These are phyloP conservation scores for Ictidomys tridecemlineatus DNA, from an alignment of 2,113 vertebrate genomes.

Conservation along the genomic window DNA sequence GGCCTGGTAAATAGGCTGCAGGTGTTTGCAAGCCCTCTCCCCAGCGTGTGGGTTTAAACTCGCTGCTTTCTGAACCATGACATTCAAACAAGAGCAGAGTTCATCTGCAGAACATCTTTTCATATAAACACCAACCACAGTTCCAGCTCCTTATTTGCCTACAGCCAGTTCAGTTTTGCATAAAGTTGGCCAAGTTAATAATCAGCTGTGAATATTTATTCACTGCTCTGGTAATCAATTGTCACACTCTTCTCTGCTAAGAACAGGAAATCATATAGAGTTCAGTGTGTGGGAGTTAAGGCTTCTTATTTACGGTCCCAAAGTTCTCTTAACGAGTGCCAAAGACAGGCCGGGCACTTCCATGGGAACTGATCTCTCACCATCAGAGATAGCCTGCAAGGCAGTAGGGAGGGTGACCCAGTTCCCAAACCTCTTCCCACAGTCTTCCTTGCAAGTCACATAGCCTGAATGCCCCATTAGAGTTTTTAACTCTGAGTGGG, in stretches of 20 bases:
- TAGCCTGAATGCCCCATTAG: background rate
- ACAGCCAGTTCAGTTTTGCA: conserved; percentile 51
- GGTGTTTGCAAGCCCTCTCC: background rate
- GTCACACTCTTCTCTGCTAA: conserved; percentile 68
- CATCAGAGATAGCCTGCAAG: background rate
- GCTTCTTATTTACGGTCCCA: conserved; percentile 72
- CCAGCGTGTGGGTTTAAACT: background rate
- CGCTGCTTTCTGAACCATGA: conserved; percentile 32
- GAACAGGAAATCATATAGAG: conserved; percentile 77
- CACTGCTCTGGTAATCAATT: conserved; percentile 75
- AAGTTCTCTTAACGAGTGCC: conserved; percentile 75
- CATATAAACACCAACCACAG: conserved; percentile 13
- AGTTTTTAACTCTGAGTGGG: conserved; percentile 9
- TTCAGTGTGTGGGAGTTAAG: conserved; percentile 68
- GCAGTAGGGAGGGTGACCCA: background rate
- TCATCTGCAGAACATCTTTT: conserved; percentile 1
- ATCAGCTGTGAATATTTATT: conserved; percentile 80
- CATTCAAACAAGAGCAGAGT: conserved; percentile 48
- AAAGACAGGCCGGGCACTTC: conserved; percentile 61
- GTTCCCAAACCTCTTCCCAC: background rate
- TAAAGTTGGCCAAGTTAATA: conserved; percentile 74
- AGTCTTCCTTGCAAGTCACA: background rate
- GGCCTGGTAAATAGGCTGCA: background rate
- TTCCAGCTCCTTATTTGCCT: conserved; percentile 19
- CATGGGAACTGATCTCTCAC: conserved; percentile 73